Conservation (phyloP, 2,797 vertebrate species). For the Coendou prehensilis region DNA sequence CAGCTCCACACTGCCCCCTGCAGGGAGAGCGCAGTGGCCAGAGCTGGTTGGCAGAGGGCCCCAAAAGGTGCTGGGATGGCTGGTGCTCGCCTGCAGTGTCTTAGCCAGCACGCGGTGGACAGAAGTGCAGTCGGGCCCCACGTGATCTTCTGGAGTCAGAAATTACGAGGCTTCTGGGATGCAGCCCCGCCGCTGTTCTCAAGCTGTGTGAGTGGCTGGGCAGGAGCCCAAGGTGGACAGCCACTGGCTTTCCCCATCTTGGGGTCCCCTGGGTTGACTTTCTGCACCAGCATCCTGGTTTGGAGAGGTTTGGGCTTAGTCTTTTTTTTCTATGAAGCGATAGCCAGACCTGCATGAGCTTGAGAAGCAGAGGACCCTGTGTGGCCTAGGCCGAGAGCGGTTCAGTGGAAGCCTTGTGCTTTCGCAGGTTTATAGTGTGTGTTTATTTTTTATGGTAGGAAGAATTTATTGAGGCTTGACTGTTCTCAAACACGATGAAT, state of each 20-base stretch:
- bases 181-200: background rate
- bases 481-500: conserved; percentile 74
- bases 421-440: background rate
- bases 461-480: conserved; percentile 70
- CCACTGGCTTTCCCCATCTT: background rate
- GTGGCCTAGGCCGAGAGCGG: conserved; percentile 24
- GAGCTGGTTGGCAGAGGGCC: background rate
- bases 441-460: conserved; percentile 30
- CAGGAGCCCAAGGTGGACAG: background rate
- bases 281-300: background rate
- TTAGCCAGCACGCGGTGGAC: background rate
- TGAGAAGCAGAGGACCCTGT: conserved; percentile 31
- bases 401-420: background rate
- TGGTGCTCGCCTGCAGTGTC: background rate
- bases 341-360: background rate
- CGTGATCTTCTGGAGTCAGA: background rate
- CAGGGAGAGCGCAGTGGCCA: background rate
- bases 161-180: background rate
- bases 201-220: background rate
- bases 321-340: conserved; percentile 61
- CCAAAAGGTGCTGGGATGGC: no score
- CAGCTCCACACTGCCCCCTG: background rate
- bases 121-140: background rate
- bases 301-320: conserved; percentile 48
- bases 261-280: background rate